Evolutionary conservation across 2,797 vertebrate genomes (phyloP).

Genomic region (Sebastiscus albofasciatus): DNA sequence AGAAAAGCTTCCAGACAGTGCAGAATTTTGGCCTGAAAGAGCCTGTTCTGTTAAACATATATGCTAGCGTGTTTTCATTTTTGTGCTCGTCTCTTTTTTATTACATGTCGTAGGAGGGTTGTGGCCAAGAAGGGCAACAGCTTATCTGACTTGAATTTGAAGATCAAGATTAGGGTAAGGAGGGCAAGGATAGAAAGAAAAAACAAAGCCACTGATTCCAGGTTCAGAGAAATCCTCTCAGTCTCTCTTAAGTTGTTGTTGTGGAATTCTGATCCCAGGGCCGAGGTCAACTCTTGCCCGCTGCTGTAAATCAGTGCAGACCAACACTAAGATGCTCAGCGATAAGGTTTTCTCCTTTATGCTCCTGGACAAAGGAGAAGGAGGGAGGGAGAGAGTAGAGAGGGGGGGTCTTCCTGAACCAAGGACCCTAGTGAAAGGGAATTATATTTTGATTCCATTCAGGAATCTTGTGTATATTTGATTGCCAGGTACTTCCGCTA

Average conservation of each 20-base stretch:
- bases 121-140: conserved; percentile 27
- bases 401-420: conserved; percentile 56
- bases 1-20: background rate
- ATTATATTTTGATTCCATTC: conserved; percentile 93
- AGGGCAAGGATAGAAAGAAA: background rate
- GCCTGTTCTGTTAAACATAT: conserved; percentile 26
- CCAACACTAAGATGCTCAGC: conserved; percentile 76
- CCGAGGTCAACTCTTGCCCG: conserved; percentile 24
- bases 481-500: conserved; percentile 88
- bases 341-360: conserved; percentile 43
- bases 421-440: conserved; percentile 86
- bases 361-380: conserved; percentile 32
- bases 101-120: conserved; percentile 33
- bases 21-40: conserved; percentile 30
- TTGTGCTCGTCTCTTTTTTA: conserved; percentile 23
- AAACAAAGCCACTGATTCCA: conserved; percentile 43
- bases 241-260: background rate
- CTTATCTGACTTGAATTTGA: conserved; percentile 59
- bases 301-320: conserved; percentile 62
- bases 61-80: conserved; percentile 28
- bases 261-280: conserved; percentile 21
- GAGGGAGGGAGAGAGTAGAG: background rate
- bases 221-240: conserved; percentile 28
- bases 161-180: conserved; percentile 34
- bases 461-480: conserved; percentile 93